phyloP scores from a whole-genome alignment of 2,797 vertebrate genomes.

The Acrossocheilus wenchowensis region DNA sequence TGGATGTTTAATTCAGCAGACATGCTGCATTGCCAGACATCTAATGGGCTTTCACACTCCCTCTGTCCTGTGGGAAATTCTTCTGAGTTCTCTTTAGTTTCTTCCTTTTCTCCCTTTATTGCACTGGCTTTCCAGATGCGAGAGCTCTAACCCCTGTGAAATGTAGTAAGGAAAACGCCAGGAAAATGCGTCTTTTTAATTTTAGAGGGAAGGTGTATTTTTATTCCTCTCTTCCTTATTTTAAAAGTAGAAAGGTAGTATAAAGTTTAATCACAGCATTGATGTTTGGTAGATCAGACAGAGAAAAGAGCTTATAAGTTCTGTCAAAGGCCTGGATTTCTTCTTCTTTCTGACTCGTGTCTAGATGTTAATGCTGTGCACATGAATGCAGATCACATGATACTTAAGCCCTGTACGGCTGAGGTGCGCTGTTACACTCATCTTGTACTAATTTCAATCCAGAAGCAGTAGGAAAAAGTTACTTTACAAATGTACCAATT shows the following conservation, averaged over 20 bases:
- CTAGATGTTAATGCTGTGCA: conserved; percentile 2
- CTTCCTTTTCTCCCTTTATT: neutral
- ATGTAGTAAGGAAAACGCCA: conserved; percentile 3
- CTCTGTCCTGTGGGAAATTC: conserved; percentile 1
- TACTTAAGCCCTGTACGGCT: neutral
- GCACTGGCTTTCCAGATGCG: conserved; percentile 2
- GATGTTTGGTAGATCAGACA: neutral
- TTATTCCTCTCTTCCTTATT: neutral
- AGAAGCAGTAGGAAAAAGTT: neutral
- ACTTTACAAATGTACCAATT: neutral
- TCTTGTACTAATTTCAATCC: neutral
- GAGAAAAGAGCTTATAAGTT: neutral
- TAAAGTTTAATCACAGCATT: neutral
- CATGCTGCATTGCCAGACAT: conserved; percentile 15
- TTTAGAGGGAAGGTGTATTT: neutral
- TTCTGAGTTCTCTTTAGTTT: neutral
- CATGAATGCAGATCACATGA: conserved; percentile 28
- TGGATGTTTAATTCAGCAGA: conserved; percentile 39
- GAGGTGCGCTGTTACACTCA: neutral
- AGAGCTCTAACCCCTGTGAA: conserved; percentile 19
- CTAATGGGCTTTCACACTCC: conserved; percentile 46
- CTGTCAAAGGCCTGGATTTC: conserved; percentile 12
- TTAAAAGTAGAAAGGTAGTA: neutral
- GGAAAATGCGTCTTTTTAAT: conserved; percentile 3
- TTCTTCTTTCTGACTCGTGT: neutral